Conservation (phyloP, 2,113 vertebrate genomes). For the Alosa alosa region DNA sequence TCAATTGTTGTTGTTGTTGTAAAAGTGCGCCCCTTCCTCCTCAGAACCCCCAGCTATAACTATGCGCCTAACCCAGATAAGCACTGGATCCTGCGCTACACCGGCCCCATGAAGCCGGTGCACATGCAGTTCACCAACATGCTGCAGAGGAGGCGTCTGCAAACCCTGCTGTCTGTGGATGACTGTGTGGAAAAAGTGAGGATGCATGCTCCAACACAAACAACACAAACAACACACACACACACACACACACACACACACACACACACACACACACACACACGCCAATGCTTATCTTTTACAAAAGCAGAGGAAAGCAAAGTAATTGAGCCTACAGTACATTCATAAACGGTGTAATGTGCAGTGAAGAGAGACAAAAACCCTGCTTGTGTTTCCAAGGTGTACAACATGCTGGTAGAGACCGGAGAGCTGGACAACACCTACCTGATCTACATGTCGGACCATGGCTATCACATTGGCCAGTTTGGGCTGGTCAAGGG, state of each 20-base stretch:
- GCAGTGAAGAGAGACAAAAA: not conserved
- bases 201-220: not conserved
- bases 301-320: not conserved
- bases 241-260: slow-evolving; percentile 2
- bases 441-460: slow-evolving; percentile 92
- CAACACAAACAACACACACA: not conserved
- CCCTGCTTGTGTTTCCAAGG: slow-evolving; percentile 59
- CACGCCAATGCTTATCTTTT: not conserved
- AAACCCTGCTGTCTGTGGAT: slow-evolving; percentile 93
- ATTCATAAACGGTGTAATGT: not conserved
- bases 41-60: slow-evolving; percentile 95
- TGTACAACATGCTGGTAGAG: slow-evolving; percentile 88
- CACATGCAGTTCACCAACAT: slow-evolving; percentile 99
- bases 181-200: slow-evolving; percentile 91
- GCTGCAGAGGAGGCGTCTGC: slow-evolving; percentile 90
- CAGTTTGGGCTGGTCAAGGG: slow-evolving; percentile 98
- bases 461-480: slow-evolving; percentile 97
- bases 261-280: not conserved
- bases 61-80: slow-evolving; percentile 94
- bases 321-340: not conserved
- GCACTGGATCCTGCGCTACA: slow-evolving; percentile 98
- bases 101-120: slow-evolving; percentile 94
- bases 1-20: not conserved
- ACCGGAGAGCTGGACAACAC: slow-evolving; percentile 93
- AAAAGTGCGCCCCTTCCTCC: slow-evolving; percentile 17